phyloP scores from a whole-genome alignment of 2,797 vertebrate genomes.

The Rhynchotus rufescens region DNA sequence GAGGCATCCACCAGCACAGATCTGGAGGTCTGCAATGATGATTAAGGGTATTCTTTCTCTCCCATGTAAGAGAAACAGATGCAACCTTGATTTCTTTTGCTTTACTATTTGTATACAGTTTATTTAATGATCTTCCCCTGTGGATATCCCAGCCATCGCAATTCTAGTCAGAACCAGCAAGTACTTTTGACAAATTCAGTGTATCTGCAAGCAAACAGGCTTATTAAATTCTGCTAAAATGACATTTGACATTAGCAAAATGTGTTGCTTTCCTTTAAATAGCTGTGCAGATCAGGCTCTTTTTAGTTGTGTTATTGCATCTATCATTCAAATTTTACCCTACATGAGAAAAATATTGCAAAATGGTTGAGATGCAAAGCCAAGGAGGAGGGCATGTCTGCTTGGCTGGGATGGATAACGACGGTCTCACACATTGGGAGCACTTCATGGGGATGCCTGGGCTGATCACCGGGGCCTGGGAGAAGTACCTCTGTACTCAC shows the following conservation, averaged over 20 bases:
- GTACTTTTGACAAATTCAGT: neutral
- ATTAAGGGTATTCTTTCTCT: neutral
- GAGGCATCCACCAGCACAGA: neutral
- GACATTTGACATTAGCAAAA: neutral
- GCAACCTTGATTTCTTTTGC: neutral
- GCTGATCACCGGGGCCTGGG: neutral
- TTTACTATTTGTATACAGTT: neutral
- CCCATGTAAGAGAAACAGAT: neutral
- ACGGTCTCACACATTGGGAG: rapidly evolving
- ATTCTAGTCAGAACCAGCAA: neutral
- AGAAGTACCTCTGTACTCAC: neutral
- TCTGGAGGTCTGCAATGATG: neutral
- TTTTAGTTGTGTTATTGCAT: neutral
- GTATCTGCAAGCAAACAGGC: neutral
- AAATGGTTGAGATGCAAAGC: neutral
- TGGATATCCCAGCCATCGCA: neutral
- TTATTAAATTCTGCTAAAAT: neutral
- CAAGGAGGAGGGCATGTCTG: neutral
- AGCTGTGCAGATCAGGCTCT: neutral
- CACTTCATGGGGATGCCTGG: neutral
- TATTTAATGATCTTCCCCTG: neutral
- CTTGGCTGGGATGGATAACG: neutral
- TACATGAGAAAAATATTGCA: neutral
- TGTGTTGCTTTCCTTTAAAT: neutral
- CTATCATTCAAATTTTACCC: neutral